phyloP scores from a whole-genome alignment of 2,797 vertebrate genomes.

The Sparus aurata region DNA sequence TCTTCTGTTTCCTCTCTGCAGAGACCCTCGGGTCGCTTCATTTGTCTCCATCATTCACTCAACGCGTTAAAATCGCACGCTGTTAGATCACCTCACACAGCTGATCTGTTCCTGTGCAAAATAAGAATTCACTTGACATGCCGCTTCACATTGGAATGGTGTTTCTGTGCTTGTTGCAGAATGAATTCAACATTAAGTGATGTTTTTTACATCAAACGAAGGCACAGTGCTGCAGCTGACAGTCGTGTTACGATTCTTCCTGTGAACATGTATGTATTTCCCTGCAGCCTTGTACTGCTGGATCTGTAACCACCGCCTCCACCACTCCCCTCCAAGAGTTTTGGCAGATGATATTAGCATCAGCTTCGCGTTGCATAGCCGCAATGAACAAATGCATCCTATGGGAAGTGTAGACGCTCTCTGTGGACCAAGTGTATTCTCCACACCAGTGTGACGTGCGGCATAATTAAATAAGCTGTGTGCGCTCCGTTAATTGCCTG shows the following conservation, averaged over 20 bases:
- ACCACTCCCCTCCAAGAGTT: constrained; percentile 25
- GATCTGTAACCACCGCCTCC: constrained; percentile 13
- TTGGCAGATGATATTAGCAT: constrained; percentile 55
- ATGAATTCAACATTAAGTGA: constrained; percentile 26
- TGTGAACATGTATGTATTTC: constrained; percentile 36
- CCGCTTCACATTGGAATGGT: constrained; percentile 17
- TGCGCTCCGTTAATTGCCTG: constrained; percentile 76
- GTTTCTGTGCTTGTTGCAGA: constrained; percentile 25
- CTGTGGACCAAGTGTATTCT: constrained; percentile 52
- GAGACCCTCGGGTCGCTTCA: not conserved
- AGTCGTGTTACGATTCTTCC: constrained; percentile 11
- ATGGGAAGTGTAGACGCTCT: constrained; percentile 52
- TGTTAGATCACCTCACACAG: constrained; percentile 9
- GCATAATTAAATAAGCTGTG: constrained; percentile 78
- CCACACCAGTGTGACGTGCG: constrained; percentile 62
- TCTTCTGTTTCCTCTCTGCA: constrained; percentile 17
- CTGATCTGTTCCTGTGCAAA: constrained; percentile 7
- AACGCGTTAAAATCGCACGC: not conserved
- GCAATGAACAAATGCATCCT: constrained; percentile 43
- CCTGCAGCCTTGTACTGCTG: constrained; percentile 27
- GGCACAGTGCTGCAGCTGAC: not conserved
- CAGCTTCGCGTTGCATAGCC: constrained; percentile 47
- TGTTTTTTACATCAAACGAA: constrained; percentile 36
- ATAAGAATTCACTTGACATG: constrained; percentile 17
- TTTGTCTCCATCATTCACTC: not conserved